These are phyloP conservation scores for Nymphalis c-album DNA, from an alignment of 2,888 invertebrate genomes.

Conservation along the genomic window DNA sequence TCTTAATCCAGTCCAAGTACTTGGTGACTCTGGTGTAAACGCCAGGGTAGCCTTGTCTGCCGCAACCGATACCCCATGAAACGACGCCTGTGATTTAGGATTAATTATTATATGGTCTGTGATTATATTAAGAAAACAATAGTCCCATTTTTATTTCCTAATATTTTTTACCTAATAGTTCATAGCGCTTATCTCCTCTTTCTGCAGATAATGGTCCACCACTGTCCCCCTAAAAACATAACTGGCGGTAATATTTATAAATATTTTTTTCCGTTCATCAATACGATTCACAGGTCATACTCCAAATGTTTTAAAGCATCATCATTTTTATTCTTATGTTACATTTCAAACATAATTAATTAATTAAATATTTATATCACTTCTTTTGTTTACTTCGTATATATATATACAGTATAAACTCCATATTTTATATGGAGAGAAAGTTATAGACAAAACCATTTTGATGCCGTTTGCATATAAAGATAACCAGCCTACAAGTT, in stretches of 20 bases:
- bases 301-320: no score
- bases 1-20: slow-evolving; percentile 90
- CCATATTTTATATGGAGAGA: no score
- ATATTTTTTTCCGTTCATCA: neutral
- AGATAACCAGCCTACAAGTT: no score
- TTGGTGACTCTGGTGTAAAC: slow-evolving; percentile 92
- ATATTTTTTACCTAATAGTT: slow-evolving; percentile 84
- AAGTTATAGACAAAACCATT: no score
- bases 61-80: slow-evolving; percentile 95
- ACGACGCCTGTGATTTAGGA: slow-evolving; percentile 83
- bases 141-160: neutral
- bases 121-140: neutral
- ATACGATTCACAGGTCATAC: neutral
- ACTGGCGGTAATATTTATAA: neutral
- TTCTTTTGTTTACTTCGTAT: no score
- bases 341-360: no score
- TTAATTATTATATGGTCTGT: neutral
- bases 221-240: slow-evolving; percentile 85
- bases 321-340: no score
- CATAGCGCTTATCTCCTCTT: slow-evolving; percentile 85
- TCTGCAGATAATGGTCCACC: slow-evolving; percentile 88
- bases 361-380: no score
- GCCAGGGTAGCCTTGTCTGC: slow-evolving; percentile 90
- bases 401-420: no score
- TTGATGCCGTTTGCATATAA: no score